Evolutionary conservation across 2,888 invertebrate genomes (phyloP), one percentile per base, ranked within the genome.

Genomic region (Geophilus truncorum): DNA sequence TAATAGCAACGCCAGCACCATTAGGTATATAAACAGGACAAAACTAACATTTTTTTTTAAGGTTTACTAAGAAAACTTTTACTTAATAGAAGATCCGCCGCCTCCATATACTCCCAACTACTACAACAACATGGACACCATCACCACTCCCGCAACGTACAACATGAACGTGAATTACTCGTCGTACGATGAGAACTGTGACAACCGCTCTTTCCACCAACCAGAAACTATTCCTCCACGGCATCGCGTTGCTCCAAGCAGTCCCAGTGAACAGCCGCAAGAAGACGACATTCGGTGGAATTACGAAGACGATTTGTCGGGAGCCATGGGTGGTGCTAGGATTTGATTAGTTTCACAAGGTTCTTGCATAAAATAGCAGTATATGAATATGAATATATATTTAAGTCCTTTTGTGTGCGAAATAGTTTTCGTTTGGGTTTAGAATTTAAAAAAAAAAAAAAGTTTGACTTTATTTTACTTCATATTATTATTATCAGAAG

Each of bases 21-120:
- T 7, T 80, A 51, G 78, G 80, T 80, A 32, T 10, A n/a, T 12
- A 62, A 21, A 62, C 23, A 18, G 62, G 45, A 40, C n/a, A 40
- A 40, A 12, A 12, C n/a, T 40, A 12, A 12, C n/a, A n/a, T n/a
- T n/a, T n/a, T n/a, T n/a, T n/a, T n/a, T n/a, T 40, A 40, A 40
- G 10, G 10, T 40, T 40, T 40, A n/a, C n/a, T 36, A 36, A 6
- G 12, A n/a, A n/a, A 12, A 15, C 6, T 23, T 78, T 81, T 25
- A 10, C 21, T 70, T 80, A 82, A 57, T 36, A 83, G 84, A 83
- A 80, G 84, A 84, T 80, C 85, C 85, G 4, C 85, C 85, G 40
- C 85, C 85, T n/a, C 85, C 85, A 2, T 85, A 85, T 81, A 84
- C 85, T 12, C 83, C 84, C 28, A 83, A 82, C 45, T 84, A 80